Percentiles rank a stretch among this genome's conserved stretches.
Conservation (phyloP, 2,113 vertebrate species). For the Hippolais icterina region DNA sequence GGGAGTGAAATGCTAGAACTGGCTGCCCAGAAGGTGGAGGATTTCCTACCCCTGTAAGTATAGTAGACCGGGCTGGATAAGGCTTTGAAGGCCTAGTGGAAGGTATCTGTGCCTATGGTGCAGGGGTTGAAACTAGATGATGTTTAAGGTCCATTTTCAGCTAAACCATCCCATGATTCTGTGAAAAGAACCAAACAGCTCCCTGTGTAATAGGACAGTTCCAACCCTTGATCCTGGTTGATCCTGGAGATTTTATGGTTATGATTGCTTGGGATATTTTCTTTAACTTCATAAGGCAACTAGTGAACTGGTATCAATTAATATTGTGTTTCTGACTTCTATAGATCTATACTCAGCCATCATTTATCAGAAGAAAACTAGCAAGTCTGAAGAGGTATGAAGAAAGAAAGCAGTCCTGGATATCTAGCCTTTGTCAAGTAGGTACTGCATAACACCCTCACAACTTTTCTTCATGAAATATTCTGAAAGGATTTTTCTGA, state of each 20-base stretch:
- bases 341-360: not conserved
- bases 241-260: not conserved
- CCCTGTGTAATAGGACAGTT: fast-evolving
- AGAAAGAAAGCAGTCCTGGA: not conserved
- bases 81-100: not conserved
- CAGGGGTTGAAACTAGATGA: not conserved
- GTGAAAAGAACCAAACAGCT: not conserved
- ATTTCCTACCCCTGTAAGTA: not conserved
- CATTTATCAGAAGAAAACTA: not conserved
- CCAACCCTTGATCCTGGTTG: not conserved
- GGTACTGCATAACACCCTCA: not conserved
- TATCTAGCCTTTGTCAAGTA: not conserved
- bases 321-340: not conserved
- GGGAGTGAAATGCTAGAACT: not conserved
- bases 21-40: not conserved
- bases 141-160: not conserved
- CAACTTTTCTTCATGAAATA: not conserved
- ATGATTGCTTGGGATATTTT: not conserved
- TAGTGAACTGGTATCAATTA: not conserved
- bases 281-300: not conserved
- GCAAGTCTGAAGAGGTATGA: not conserved
- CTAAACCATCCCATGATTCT: not conserved
- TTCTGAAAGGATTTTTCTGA: not conserved
- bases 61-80: not conserved
- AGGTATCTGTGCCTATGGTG: not conserved